These are phyloP conservation scores for Palythoa heliodiscus DNA, from an alignment of 92 coral and sea anemone genomes.

Conservation along the genomic window DNA sequence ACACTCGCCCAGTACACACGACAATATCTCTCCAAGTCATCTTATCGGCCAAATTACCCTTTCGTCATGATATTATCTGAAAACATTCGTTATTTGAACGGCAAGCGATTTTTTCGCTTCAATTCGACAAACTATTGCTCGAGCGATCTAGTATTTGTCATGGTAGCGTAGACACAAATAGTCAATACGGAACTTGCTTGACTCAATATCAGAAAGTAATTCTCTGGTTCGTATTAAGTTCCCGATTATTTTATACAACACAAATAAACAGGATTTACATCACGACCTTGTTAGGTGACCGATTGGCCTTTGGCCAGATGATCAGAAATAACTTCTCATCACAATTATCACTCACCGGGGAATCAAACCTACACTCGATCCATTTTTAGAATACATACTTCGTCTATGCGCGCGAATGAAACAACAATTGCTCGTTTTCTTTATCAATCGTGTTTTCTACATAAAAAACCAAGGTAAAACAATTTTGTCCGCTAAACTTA, in stretches of 20 bases:
- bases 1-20: not conserved
- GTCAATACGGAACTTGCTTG: not conserved
- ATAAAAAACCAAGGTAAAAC: no score
- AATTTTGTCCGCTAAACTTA: no score
- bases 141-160: not conserved
- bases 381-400: not conserved
- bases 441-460: not conserved
- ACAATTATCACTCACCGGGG: not conserved
- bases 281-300: slow-evolving; percentile 5
- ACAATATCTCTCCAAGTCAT: slow-evolving; percentile 24
- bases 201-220: slow-evolving; percentile 6
- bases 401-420: not conserved
- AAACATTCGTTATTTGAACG: not conserved
- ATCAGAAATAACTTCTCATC: not conserved
- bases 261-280: slow-evolving; percentile 33
- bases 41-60: not conserved
- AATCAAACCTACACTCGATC: not conserved
- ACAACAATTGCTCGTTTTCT: not conserved
- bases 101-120: not conserved
- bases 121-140: not conserved
- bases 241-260: not conserved
- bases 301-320: slow-evolving; percentile 20
- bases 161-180: not conserved
- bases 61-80: not conserved
- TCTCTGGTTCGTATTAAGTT: not conserved